Conservation (phyloP, 2,113 vertebrate genomes). For the Laterallus jamaicensis region DNA sequence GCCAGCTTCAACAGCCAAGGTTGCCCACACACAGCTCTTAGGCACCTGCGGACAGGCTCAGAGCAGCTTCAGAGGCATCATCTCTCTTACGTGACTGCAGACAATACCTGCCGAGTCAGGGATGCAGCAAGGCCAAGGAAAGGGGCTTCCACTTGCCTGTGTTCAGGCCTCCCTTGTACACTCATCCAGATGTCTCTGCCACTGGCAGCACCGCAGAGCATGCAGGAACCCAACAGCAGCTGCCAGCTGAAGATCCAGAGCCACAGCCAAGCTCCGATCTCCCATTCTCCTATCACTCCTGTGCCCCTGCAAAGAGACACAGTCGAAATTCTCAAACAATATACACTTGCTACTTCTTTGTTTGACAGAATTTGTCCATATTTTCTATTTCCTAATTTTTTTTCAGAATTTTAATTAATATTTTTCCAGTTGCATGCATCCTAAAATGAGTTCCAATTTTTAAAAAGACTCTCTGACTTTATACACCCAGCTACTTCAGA, state of each 20-base stretch:
- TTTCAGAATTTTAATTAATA: not conserved
- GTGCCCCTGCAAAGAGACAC: not conserved
- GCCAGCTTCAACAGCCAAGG: not conserved
- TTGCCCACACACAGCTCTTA: not conserved
- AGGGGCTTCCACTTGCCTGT: not conserved
- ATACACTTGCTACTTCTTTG: not conserved
- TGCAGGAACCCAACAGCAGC: not conserved
- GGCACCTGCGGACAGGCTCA: not conserved
- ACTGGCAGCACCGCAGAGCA: not conserved
- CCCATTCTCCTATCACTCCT: fast-evolving
- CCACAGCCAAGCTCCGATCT: fast-evolving
- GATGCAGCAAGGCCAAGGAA: not conserved
- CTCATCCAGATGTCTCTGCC: not conserved
- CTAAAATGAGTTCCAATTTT: not conserved
- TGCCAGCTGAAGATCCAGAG: not conserved
- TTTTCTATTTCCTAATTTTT: not conserved
- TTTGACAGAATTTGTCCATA: not conserved
- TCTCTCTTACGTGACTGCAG: not conserved
- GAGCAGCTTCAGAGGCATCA: not conserved
- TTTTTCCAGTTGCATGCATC: not conserved
- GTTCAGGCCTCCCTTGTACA: not conserved
- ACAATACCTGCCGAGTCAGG: not conserved
- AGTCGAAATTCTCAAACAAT: not conserved
- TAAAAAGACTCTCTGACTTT: not conserved
- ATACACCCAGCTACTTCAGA: not conserved